These are phyloP conservation scores for Subacronicta megacephala DNA, from an alignment of 2,888 invertebrate genomes.

Conservation along the genomic window DNA sequence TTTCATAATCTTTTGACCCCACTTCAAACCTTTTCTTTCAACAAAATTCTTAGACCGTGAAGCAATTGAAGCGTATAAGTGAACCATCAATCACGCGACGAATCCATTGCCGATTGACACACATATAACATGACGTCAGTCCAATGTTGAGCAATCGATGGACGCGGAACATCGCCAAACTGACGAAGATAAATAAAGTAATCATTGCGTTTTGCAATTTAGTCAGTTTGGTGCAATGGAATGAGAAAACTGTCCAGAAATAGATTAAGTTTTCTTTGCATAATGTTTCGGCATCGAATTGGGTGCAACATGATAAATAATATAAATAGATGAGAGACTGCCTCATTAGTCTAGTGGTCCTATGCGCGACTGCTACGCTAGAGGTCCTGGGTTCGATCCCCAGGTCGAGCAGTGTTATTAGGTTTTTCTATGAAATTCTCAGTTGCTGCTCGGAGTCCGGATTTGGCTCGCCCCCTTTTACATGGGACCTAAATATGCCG, in stretches of 20 bases:
- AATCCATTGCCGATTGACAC: conserved; percentile 38
- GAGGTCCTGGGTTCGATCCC: no score
- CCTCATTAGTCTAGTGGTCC: no score
- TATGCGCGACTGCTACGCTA: no score
- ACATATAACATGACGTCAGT: conserved; percentile 31
- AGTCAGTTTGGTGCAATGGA: conserved; percentile 26
- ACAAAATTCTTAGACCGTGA: conserved; percentile 5
- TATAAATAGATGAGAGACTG: neutral
- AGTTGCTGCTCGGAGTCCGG: no score
- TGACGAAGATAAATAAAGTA: no score
- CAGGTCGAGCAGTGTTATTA: no score
- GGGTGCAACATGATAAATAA: neutral
- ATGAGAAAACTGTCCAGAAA: conserved; percentile 15
- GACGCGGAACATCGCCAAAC: conserved; percentile 27
- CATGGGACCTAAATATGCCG: no score
- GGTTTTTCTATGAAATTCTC: no score
- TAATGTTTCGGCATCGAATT: conserved; percentile 1
- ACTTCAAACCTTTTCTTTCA: neutral
- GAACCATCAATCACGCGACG: conserved; percentile 27
- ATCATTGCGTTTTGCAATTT: conserved; percentile 30
- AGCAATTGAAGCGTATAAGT: conserved; percentile 1
- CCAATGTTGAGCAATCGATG: conserved; percentile 32
- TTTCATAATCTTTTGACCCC: neutral
- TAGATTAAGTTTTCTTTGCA: conserved; percentile 20
- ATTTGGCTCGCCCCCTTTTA: no score